Evolutionary conservation across 2,888 invertebrate species (phyloP).

Genomic region (Cerastis leucographa): DNA sequence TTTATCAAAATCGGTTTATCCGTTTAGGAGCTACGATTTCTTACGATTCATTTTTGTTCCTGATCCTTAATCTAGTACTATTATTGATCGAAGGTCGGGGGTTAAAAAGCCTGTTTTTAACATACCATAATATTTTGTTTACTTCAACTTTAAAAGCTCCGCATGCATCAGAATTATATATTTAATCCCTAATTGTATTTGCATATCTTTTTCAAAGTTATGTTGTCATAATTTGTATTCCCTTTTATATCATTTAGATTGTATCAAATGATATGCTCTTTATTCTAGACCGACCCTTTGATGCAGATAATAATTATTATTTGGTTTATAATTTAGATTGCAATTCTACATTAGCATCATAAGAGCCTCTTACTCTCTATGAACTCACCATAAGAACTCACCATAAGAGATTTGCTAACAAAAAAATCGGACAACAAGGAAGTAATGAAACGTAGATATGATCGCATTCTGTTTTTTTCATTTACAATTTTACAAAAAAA

Average conservation of each 20-base stretch:
- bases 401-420: background rate
- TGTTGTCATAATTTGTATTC: constrained; percentile 35
- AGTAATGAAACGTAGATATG: background rate
- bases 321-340: constrained; percentile 50
- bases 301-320: constrained; percentile 55
- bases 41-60: too few relatives aligned
- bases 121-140: too few relatives aligned
- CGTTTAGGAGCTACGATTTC: too few relatives aligned
- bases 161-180: background rate
- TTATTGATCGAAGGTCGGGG: too few relatives aligned
- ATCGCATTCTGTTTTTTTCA: background rate
- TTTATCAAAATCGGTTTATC: too few relatives aligned
- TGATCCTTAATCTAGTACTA: too few relatives aligned
- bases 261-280: constrained; percentile 59
- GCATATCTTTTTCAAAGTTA: constrained; percentile 22
- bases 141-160: background rate
- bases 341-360: constrained; percentile 24
- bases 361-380: constrained; percentile 4
- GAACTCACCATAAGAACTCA: constrained; percentile 12
- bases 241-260: constrained; percentile 55
- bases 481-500: background rate
- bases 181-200: constrained; percentile 26
- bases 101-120: too few relatives aligned
- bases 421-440: background rate
- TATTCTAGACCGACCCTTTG: constrained; percentile 59